phyloP scores from a whole-genome alignment of 2,888 invertebrate genomes.

The Blomia tropicalis region DNA sequence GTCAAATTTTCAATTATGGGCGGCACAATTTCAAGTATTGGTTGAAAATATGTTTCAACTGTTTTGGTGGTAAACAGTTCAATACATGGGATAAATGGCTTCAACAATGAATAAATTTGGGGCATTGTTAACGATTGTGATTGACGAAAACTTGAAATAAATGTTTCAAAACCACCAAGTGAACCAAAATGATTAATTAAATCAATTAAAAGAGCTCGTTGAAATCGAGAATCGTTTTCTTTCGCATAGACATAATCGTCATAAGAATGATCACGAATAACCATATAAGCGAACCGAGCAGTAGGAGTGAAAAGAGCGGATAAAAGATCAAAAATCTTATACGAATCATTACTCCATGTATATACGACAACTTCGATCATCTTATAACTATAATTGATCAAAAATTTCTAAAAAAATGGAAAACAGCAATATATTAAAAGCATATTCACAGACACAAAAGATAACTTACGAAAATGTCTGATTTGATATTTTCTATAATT shows the following conservation, averaged over 20 bases:
- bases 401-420: not conserved
- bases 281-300: not conserved
- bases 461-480: conserved; percentile 62
- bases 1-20: conserved; percentile 75
- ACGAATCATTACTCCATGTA: not conserved
- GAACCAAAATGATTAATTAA: conserved; percentile 84
- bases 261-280: not conserved
- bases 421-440: not conserved
- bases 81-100: conserved; percentile 80
- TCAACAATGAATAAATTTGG: conserved; percentile 60
- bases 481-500: conserved; percentile 92
- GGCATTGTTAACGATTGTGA: conserved; percentile 55
- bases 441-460: not conserved
- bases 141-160: conserved; percentile 63
- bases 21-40: conserved; percentile 76
- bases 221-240: conserved; percentile 63
- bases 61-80: conserved; percentile 76
- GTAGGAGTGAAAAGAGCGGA: not conserved
- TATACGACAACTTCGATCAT: not conserved
- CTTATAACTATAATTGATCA: not conserved
- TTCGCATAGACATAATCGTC: conserved; percentile 55
- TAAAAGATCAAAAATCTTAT: not conserved
- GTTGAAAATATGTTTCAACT: conserved; percentile 77
- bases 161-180: conserved; percentile 68
- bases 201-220: conserved; percentile 89